phyloP scores from a whole-genome alignment of 2,888 invertebrate species.

The Charanyca ferruginea region DNA sequence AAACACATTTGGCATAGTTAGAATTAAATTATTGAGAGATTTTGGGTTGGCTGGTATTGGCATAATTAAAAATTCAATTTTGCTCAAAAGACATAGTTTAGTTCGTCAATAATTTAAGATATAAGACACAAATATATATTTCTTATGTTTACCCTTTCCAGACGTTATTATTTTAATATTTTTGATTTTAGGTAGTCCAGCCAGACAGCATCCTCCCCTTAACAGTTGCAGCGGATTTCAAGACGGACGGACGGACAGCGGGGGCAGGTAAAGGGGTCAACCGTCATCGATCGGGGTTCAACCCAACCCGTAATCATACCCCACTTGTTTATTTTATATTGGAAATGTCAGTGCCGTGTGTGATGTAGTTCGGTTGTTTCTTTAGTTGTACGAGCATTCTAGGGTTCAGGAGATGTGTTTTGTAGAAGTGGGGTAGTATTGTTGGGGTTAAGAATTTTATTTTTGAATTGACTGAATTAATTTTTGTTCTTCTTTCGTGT shows the following conservation, averaged over 20 bases:
- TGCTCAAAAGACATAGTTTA: too few species aligned
- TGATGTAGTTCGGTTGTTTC: constrained; percentile 34
- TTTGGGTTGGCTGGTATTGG: too few species aligned
- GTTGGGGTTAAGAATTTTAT: not conserved
- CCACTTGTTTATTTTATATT: constrained; percentile 69
- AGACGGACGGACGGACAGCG: constrained; percentile 84
- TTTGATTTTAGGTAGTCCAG: too few species aligned
- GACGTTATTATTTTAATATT: too few species aligned
- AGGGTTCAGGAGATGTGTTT: constrained; percentile 29
- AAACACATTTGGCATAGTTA: too few species aligned
- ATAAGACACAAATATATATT: too few species aligned
- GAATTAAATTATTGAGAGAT: too few species aligned
- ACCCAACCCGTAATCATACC: constrained; percentile 64
- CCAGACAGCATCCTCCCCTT: constrained; percentile 67
- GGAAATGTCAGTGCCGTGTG: constrained; percentile 62
- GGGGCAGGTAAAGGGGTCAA: constrained; percentile 90
- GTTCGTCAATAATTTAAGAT: too few species aligned
- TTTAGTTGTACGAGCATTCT: constrained; percentile 7
- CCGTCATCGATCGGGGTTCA: constrained; percentile 84
- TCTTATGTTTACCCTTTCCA: too few species aligned
- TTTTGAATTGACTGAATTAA: not conserved
- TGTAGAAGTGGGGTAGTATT: not conserved
- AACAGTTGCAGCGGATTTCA: constrained; percentile 83
- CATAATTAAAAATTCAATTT: too few species aligned
- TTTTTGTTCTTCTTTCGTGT: not conserved